These are phyloP conservation scores for Danio kyathit DNA, from an alignment of 2,797 vertebrate genomes.

Conservation along the genomic window DNA sequence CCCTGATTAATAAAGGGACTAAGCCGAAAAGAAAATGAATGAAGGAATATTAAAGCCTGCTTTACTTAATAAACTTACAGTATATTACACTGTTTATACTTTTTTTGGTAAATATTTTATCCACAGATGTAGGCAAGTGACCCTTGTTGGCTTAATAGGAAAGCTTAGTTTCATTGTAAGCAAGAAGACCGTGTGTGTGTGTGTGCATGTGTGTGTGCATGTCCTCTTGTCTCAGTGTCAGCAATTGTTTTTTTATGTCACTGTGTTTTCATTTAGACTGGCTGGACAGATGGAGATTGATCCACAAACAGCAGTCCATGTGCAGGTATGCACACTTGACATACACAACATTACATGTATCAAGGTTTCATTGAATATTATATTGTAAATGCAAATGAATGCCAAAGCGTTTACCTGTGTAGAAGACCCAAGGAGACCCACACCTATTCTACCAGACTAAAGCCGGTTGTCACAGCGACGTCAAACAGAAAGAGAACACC, in stretches of 20 bases:
- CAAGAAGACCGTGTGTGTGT: background rate
- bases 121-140: background rate
- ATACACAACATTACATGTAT: background rate
- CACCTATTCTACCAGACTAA: conserved; percentile 9
- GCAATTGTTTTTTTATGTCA: conserved; percentile 62
- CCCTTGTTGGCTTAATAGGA: background rate
- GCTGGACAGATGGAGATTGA: conserved; percentile 70
- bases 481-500: conserved; percentile 55
- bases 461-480: conserved; percentile 53
- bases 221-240: background rate
- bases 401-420: conserved; percentile 9
- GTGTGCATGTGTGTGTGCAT: background rate
- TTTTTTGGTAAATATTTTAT: background rate
- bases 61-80: background rate
- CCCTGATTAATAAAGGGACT: no score
- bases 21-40: no score
- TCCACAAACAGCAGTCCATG: conserved; percentile 5
- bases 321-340: conserved; percentile 12
- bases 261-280: conserved; percentile 65
- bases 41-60: background rate
- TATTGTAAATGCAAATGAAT: background rate
- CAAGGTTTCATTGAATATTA: conserved; percentile 5
- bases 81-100: background rate
- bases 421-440: conserved; percentile 22
- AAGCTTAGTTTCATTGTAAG: conserved; percentile 10